Evolutionary conservation across 2,113 vertebrate genomes (phyloP), one percentile per base, ranked within the genome.

Genomic region (Quiscalus mexicanus): DNA sequence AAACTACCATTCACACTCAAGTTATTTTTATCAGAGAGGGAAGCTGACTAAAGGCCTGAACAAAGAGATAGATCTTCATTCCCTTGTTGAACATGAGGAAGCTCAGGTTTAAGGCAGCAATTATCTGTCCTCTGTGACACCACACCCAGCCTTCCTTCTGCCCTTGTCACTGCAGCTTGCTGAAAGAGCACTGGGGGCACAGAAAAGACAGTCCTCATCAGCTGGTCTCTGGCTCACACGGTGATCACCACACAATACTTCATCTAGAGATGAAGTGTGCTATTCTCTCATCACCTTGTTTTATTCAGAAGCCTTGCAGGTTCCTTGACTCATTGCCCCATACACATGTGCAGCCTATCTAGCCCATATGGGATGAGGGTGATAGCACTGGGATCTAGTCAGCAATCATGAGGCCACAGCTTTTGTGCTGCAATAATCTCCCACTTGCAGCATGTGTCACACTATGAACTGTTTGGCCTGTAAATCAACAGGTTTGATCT

Each of bases 401-500:
- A 85, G 75, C 0, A 2, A 75, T 42, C 52, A 33, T 67, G 85
- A 92, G 53, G 71, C 74, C 85, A 78, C 33, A 64, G 92, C 20
- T 67, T 47, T 24, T 78, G 28, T 89, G 79, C 84, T 84, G 84
- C 85, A 75, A 65, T 69, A 88, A 70, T 92, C 69, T 94, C 50
- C 86, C 76, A 17, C 65, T 87, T 74, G 69, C 47, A 78, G 67
- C 47, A 35, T 97, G 82, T 77, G 87, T 96, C 96, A 93, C 93
- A 92, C 52, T 60, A 58, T 49, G 67, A 95, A 96, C 91, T 25
- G 21, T 67, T 93, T 65, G 89, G 89, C 91, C 80, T 68, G 82
- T 79, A 97, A 86, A 96, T 87, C 87, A 93, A 77, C 97, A 97
- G 91, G 97, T 97, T 97, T 96, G 87, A 90, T 97, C 97, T 91